These are phyloP conservation scores for Melanogrammus aeglefinus DNA, from an alignment of 2,797 vertebrate species.

Conservation along the genomic window DNA sequence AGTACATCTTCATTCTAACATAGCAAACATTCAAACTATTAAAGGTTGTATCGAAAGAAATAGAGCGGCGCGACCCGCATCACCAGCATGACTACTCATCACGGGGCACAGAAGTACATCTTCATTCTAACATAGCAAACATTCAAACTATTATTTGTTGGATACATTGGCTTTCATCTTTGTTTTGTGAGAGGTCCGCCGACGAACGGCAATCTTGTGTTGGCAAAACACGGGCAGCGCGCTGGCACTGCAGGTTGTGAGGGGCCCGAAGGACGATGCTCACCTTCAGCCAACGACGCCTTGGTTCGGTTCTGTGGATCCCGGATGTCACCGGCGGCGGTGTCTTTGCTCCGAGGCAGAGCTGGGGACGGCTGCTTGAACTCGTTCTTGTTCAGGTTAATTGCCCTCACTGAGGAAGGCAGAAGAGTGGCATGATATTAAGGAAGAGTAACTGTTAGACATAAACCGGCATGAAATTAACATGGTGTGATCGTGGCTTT, in stretches of 20 bases:
- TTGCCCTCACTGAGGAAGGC: slow-evolving; percentile 27
- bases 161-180: background rate
- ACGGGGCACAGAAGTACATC: background rate
- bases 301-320: slow-evolving; percentile 34
- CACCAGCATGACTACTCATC: background rate
- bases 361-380: slow-evolving; percentile 8
- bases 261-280: background rate
- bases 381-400: slow-evolving; percentile 32
- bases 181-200: background rate
- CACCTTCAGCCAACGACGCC: slow-evolving; percentile 37
- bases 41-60: background rate
- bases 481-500: background rate
- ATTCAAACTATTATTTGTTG: background rate
- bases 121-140: no score
- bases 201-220: background rate
- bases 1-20: background rate
- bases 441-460: background rate
- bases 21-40: background rate
- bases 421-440: background rate
- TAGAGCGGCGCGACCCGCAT: background rate
- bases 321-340: slow-evolving; percentile 46
- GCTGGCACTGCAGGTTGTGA: background rate
- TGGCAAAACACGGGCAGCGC: no score
- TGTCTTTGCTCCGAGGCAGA: slow-evolving; percentile 24
- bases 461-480: no score